phyloP scores from a whole-genome alignment of 2,888 invertebrate genomes.

The Pomacea canaliculata region DNA sequence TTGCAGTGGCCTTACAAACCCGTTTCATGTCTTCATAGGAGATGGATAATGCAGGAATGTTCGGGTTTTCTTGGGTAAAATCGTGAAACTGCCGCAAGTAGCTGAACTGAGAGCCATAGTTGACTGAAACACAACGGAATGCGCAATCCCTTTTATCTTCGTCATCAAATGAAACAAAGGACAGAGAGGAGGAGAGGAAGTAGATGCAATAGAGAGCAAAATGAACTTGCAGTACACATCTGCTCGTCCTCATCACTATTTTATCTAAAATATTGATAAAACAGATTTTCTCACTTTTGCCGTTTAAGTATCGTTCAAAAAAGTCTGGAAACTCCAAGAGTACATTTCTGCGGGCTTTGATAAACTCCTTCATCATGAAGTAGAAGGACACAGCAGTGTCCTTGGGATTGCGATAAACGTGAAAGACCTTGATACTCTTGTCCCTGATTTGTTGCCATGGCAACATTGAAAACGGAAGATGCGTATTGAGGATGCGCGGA shows the following conservation, averaged over 20 bases:
- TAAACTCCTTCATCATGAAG: not conserved
- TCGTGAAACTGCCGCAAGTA: conserved; percentile 10
- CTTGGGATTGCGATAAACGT: conserved; percentile 27
- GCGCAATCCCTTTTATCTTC: no score
- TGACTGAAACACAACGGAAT: not conserved
- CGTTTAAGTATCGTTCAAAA: no score
- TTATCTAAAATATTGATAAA: no score
- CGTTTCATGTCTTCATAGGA: conserved; percentile 14
- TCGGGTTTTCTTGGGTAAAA: conserved; percentile 6
- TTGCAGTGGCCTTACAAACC: not conserved
- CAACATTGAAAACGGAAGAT: conserved; percentile 17
- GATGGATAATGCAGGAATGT: conserved; percentile 4
- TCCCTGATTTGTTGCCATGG: conserved; percentile 19
- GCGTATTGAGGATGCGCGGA: conserved; percentile 23
- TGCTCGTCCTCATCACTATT: no score
- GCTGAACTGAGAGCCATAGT: conserved; percentile 6
- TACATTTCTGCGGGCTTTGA: no score
- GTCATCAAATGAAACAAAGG: no score
- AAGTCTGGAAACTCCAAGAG: no score
- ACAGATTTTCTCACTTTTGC: no score
- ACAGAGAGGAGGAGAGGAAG: no score
- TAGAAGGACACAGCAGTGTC: conserved; percentile 26
- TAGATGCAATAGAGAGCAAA: no score
- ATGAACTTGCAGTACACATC: no score
- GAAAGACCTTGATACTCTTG: conserved; percentile 21